Evolutionary conservation across 2,113 vertebrate genomes (phyloP).

Genomic region (Dolichallabes microphthalmus): DNA sequence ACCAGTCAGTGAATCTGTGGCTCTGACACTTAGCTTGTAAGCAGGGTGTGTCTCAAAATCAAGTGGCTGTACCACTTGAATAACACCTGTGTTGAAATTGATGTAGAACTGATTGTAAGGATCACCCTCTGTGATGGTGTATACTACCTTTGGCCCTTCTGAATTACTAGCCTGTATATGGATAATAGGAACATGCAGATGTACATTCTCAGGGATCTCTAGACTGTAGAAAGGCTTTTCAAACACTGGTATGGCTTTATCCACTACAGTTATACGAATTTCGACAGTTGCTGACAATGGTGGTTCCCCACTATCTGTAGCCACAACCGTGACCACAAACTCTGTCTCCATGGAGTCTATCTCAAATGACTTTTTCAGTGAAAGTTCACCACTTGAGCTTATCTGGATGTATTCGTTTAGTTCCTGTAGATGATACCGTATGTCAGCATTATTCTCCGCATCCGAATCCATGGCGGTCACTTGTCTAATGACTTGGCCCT

Average conservation of each 20-base stretch:
- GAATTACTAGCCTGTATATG: slow-evolving; percentile 91
- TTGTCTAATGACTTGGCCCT: slow-evolving; percentile 79
- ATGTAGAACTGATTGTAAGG: slow-evolving; percentile 91
- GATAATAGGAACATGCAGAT: slow-evolving; percentile 86
- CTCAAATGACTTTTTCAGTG: slow-evolving; percentile 83
- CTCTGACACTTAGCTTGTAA: slow-evolving; percentile 88
- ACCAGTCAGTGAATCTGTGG: slow-evolving; percentile 90
- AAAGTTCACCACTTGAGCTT: slow-evolving; percentile 80
- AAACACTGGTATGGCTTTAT: slow-evolving; percentile 93
- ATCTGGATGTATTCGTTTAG: slow-evolving; percentile 86
- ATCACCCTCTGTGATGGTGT: slow-evolving; percentile 91
- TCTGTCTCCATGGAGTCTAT: slow-evolving; percentile 82
- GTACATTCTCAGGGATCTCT: slow-evolving; percentile 89
- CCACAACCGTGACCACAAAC: slow-evolving; percentile 83
- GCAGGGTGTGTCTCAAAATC: slow-evolving; percentile 95
- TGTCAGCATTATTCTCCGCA: slow-evolving; percentile 78
- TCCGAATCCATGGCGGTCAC: slow-evolving; percentile 90
- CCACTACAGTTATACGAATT: slow-evolving; percentile 88
- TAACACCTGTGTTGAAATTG: slow-evolving; percentile 93
- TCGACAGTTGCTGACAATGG: slow-evolving; percentile 81
- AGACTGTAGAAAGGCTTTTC: slow-evolving; percentile 94
- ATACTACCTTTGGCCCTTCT: slow-evolving; percentile 91
- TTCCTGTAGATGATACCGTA: slow-evolving; percentile 84
- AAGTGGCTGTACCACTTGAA: slow-evolving; percentile 82
- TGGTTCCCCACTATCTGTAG: slow-evolving; percentile 83